phyloP scores from a whole-genome alignment of 2,888 invertebrate genomes.

The Cordilura impudica region DNA sequence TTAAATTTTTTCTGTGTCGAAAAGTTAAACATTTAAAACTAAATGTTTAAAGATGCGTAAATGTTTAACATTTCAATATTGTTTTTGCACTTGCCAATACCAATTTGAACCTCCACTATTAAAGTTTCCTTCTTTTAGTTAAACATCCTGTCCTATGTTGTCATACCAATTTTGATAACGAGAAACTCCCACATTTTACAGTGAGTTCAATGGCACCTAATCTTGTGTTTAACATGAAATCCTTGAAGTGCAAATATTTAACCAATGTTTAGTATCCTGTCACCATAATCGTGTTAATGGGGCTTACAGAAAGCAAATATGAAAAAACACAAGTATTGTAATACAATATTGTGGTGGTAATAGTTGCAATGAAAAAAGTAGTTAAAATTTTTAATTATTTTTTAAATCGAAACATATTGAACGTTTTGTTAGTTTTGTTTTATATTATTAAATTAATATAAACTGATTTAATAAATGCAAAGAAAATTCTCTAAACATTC shows the following conservation, averaged over 20 bases:
- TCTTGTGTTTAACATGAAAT: constrained; percentile 45
- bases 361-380: too few species aligned
- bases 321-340: background rate
- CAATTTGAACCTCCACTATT: constrained; percentile 40
- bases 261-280: constrained; percentile 56
- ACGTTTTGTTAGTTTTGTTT: too few species aligned
- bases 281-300: constrained; percentile 28
- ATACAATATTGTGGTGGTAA: background rate
- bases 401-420: background rate
- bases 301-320: background rate
- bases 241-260: constrained; percentile 59
- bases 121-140: constrained; percentile 48
- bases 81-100: constrained; percentile 17
- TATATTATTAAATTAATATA: too few species aligned
- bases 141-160: constrained; percentile 57
- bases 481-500: too few species aligned
- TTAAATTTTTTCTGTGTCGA: too few species aligned
- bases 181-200: constrained; percentile 31
- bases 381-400: background rate
- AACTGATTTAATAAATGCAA: too few species aligned
- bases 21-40: too few species aligned
- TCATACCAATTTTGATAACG: constrained; percentile 21
- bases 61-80: background rate
- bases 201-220: constrained; percentile 16
- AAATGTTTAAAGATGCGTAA: too few species aligned